Evolutionary conservation across 2,113 vertebrate species (phyloP), one percentile per base, ranked within the genome.

Genomic region (Lipophrys pholis): DNA sequence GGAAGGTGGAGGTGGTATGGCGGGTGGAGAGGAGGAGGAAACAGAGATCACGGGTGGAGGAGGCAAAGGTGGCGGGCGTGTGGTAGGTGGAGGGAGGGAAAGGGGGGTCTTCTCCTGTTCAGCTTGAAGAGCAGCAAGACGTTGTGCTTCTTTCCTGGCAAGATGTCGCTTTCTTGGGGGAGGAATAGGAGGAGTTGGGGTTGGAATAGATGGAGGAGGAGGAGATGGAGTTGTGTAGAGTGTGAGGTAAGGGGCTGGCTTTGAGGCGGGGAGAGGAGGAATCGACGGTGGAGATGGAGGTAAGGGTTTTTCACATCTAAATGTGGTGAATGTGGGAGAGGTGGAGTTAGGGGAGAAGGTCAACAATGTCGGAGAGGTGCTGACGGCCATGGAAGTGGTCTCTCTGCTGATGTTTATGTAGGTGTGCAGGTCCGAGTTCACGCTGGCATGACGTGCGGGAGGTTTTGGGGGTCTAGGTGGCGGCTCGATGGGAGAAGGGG

Each of bases 381-480:
- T 68, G 15, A 91, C 76, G 3, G 86, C 84, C 49, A 90, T 85
- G 40, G 92, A 90, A 11, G 85, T 85, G 56, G 82, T 84, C 70
- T 90, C 90, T 36, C 89, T 80, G 74, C 84, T 92, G 72, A 94
- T 93, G 64, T 93, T 94, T 45, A 94, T 90, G 71, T 94, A 95
- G 48, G 91, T 92, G 87, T 93, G 92, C 54, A 91, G 88, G 72
- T 93, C 92, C 3, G 91, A 88, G 73, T 77, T 94, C 41, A 93
- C 89, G 4, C 92, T 93, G 58, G 88, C 84, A 7, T 93, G 89
- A 43, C 93, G 92, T 0, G 76, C 89, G 0, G 92, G 93, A 61
- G 94, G 94, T 74, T 94, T 94, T n/a, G 94, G 93, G 5, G 94
- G 94, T 43, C 93, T 82, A 0, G 93, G 93, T 35, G 93, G 93